Evolutionary conservation across 1,140 invertebrate genomes (phyloP).

Genomic region (Phymorhynchus buccinoides): DNA sequence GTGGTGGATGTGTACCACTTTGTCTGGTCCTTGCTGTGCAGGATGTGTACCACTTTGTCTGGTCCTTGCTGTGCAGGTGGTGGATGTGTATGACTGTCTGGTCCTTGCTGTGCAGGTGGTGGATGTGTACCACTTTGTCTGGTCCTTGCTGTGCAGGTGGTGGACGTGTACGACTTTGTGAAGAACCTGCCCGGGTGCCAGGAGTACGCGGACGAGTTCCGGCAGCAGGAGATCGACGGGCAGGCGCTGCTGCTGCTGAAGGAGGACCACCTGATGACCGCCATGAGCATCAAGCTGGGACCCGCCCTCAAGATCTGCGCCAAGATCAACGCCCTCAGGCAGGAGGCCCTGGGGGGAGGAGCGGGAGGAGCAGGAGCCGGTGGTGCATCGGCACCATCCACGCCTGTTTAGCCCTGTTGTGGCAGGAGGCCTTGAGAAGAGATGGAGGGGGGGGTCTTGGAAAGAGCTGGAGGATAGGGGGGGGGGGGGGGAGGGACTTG

Average conservation of each 20-base stretch:
- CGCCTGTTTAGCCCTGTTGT: no score
- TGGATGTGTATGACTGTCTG: no score
- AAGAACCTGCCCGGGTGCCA: conserved; percentile 88
- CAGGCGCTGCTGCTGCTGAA: conserved; percentile 94
- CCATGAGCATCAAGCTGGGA: conserved; percentile 95
- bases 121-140: no score
- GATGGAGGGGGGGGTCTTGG: no score
- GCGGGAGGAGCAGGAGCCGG: background rate
- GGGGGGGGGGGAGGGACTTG: no score
- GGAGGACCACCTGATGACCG: conserved; percentile 94
- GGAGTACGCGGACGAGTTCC: conserved; percentile 95
- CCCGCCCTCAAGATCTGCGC: conserved; percentile 95
- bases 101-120: no score
- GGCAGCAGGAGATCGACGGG: conserved; percentile 95
- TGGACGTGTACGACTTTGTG: conserved; percentile 85
- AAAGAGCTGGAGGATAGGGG: background rate
- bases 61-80: no score
- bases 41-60: no score
- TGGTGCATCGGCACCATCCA: background rate
- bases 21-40: no score
- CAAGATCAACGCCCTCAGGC: conserved; percentile 65
- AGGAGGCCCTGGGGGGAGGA: conserved; percentile 39
- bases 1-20: no score
- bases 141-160: conserved; percentile 64
- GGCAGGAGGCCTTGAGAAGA: no score